Evolutionary conservation across 1,140 invertebrate species (phyloP).

Genomic region (Episyrphus balteatus): DNA sequence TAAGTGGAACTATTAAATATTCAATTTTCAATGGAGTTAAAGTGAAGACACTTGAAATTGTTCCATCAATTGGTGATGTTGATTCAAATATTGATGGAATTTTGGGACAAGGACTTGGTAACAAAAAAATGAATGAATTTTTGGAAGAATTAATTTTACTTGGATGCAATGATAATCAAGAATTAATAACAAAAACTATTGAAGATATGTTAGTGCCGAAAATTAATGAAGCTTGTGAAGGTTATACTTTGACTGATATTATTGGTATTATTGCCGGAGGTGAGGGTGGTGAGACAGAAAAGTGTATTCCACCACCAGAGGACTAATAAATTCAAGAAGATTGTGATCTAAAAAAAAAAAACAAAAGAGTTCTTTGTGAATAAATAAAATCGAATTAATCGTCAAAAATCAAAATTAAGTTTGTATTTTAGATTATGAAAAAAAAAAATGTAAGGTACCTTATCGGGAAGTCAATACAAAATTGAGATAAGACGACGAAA

Average conservation of each 20-base stretch:
- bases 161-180: slow-evolving; percentile 30
- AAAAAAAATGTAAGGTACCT: too few relatives aligned
- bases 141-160: slow-evolving; percentile 24
- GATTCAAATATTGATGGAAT: slow-evolving; percentile 32
- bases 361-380: too few relatives aligned
- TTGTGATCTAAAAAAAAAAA: too few relatives aligned
- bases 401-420: too few relatives aligned
- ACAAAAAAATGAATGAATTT: slow-evolving; percentile 26
- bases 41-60: slow-evolving; percentile 26
- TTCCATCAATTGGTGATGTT: slow-evolving; percentile 26
- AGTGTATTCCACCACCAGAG: slow-evolving; percentile 22
- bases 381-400: too few relatives aligned
- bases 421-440: too few relatives aligned
- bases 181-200: slow-evolving; percentile 26
- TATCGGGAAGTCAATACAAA: too few relatives aligned
- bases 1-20: slow-evolving; percentile 28
- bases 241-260: slow-evolving; percentile 20
- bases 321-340: background rate
- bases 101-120: slow-evolving; percentile 23
- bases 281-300: slow-evolving; percentile 27
- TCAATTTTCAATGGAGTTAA: slow-evolving; percentile 21
- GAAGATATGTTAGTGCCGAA: slow-evolving; percentile 24
- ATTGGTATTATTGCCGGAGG: slow-evolving; percentile 15
- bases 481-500: too few relatives aligned
- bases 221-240: slow-evolving; percentile 20